Conservation (phyloP, 2,113 vertebrate genomes). For the Brienomyrus brachyistius region DNA sequence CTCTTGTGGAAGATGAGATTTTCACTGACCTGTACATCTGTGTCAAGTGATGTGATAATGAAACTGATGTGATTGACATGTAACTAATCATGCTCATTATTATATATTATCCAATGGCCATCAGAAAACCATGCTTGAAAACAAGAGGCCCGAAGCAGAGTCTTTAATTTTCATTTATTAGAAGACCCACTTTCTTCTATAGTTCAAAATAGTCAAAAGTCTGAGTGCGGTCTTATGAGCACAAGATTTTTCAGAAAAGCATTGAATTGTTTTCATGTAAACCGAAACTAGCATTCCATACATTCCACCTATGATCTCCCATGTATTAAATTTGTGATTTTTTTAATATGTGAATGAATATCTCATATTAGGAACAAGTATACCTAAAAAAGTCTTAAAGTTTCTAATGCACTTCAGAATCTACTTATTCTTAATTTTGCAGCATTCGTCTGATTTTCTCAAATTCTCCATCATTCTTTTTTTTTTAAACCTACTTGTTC, state of each 20-base stretch:
- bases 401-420: neutral
- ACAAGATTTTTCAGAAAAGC: neutral
- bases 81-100: neutral
- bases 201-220: neutral
- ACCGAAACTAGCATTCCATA: neutral
- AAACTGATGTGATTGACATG: neutral
- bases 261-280: neutral
- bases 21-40: neutral
- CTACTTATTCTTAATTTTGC: neutral
- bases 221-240: neutral
- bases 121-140: neutral
- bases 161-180: neutral
- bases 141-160: neutral
- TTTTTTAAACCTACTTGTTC: neutral
- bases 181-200: neutral
- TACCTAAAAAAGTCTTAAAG: neutral
- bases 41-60: neutral
- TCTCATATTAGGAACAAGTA: neutral
- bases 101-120: neutral
- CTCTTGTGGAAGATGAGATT: neutral
- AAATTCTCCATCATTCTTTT: neutral
- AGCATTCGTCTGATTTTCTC: neutral
- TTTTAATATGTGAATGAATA: neutral
- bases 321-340: neutral
- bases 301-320: neutral